These are phyloP conservation scores for Pithys albifrons DNA, from an alignment of 2,113 vertebrate genomes.

Conservation along the genomic window DNA sequence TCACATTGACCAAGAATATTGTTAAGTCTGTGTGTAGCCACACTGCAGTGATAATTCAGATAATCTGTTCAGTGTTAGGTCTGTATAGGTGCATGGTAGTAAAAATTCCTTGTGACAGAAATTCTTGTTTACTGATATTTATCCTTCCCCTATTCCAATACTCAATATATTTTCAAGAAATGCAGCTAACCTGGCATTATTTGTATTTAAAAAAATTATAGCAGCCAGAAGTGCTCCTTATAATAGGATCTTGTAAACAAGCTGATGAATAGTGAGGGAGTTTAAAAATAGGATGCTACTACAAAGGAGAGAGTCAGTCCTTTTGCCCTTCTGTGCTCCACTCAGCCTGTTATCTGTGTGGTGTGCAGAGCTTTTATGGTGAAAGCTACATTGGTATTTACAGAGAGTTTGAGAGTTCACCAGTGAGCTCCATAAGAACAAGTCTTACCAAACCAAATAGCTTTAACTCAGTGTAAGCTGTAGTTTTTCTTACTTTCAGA, in stretches of 20 bases:
- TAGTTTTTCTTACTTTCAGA: not conserved
- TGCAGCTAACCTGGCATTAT: not conserved
- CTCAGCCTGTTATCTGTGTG: not conserved
- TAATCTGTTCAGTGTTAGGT: not conserved
- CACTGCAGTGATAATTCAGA: not conserved
- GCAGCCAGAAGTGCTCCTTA: not conserved
- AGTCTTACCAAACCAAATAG: not conserved
- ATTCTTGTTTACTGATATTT: not conserved
- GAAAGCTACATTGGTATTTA: not conserved
- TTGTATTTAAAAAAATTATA: not conserved
- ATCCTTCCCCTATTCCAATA: not conserved
- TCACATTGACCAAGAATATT: not conserved
- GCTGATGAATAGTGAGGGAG: not conserved
- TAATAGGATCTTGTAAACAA: not conserved
- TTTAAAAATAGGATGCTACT: not conserved
- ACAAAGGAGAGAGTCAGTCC: not conserved
- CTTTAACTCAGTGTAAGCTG: not conserved
- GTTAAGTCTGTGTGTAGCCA: not conserved
- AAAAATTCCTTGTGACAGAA: not conserved
- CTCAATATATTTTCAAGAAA: not conserved
- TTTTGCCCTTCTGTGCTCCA: not conserved
- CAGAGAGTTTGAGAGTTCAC: not conserved
- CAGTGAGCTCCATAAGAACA: rapidly evolving
- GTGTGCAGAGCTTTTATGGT: not conserved
- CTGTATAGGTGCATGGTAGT: not conserved